Evolutionary conservation across 2,888 invertebrate species (phyloP), one percentile per base, ranked within the genome.

Genomic region (Tryphoninae sp.): DNA sequence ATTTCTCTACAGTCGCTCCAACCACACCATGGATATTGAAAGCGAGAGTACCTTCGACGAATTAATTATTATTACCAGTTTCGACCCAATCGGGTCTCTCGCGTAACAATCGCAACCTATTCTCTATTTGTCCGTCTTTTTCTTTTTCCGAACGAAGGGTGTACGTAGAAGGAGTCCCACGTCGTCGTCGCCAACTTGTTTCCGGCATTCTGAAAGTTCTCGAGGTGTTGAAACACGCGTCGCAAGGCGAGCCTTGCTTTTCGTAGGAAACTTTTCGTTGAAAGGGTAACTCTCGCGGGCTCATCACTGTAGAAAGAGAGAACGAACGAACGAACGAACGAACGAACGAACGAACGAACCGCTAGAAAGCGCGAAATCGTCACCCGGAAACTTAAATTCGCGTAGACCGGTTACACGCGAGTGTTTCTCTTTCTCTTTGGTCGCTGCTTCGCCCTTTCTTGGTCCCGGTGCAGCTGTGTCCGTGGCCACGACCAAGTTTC

Each of bases 311-410:
- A 33, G 19, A 75, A 77, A 61, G 49, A 49, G 79, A 79, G 59
- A 19, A 49, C 71, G 77, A 80, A 64, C 40, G 59, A 40, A 58
- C 71, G 74, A 80, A 16, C 72, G 64, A 62, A 33, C 75, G 59
- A 40, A 58, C 71, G 74, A 80, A 16, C 72, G 64, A 62, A 33
- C 75, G 33, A 75, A 73, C 51, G 49, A 40, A 76, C 76, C 51
- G 22, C 49, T 71, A 73, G 78, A 11, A 72, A 76, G 68, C 62
- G 61, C 40, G 71, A 78, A 74, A 78, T 67, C 81, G 86, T 86
- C 83, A 75, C 77, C 64, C 61, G 61, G 65, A 82, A 78, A 80
- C 80, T 81, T 71, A 65, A 74, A 81, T 78, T 81, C 77, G 23
- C 81, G 81, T 74, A 42, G 74, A 58, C 68, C 64, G 51, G 23